Base-by-base conservation (phyloP, 2,797 vertebrate species). In the Macropus fuliginosus region DNA sequence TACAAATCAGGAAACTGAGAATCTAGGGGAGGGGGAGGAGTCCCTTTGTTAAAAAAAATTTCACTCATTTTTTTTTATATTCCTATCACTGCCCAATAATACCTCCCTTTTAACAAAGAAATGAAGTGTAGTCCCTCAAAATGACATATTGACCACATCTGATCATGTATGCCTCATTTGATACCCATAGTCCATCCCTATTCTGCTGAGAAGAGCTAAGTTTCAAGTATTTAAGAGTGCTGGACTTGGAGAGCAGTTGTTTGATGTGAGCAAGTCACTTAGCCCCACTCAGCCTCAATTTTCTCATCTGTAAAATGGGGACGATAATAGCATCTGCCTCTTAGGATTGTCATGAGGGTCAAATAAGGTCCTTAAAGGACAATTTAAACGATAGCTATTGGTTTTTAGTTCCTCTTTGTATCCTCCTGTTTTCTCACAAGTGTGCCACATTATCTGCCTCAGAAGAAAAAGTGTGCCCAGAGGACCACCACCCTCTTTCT, bases 41-140 rank as follows among this genome's bases (percentile, higher is more conserved):
- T 27, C 10, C 74, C 40, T 87, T 81, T 74, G 62, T n/a, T 74
- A 21, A 16, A n/a, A n/a, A 59, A 62, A 16, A n/a, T 46, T 81
- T 81, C 13, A 1, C 95, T 93, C 52, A 31, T 91, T 91, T 93
- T 91, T 93, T 57, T 92, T 87, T 29, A 87, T 56, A 91, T 56
- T 91, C 93, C 57, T 93, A 0, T 74, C 89, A 54, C 92, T 59
- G n/a, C 18, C 18, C 56, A 87, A 11, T 66, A 55, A 54, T 91
- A 40, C 56, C 31, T 50, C 92, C 28, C 59, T 14, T 62, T 59
- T 56, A 29, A 81, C 40, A 81, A 81, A 81, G 40, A 46, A 81
- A 81, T 81, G 16, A 40, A 24, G 74, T 46, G 40, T 81, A 81
- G 40, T 9, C n/a, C 66, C 34, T 5, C 12, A 5, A 62, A 62